Evolutionary conservation across 2,888 invertebrate genomes (phyloP).

Genomic region (Xanthorhoe designata): DNA sequence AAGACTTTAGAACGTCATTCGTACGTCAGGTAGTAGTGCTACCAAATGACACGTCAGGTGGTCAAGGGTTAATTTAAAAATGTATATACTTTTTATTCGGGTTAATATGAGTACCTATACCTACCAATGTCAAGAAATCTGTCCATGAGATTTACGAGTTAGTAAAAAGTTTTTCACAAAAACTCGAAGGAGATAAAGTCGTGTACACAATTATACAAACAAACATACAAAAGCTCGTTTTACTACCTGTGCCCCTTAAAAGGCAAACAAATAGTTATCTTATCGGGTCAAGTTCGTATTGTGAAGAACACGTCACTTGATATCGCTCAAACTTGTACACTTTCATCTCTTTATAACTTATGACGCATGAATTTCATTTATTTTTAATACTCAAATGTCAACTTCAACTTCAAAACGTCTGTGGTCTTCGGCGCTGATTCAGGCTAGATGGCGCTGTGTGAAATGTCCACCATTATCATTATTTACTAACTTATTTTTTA

Average conservation of each 20-base stretch:
- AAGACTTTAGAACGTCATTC: too few relatives aligned
- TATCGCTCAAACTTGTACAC: neutral
- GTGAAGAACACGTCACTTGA: conserved; percentile 47
- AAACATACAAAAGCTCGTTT: conserved; percentile 53
- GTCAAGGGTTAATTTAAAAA: too few relatives aligned
- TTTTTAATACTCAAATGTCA: too few relatives aligned
- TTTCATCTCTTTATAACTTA: neutral
- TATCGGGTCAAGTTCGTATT: conserved; percentile 73
- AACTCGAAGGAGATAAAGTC: conserved; percentile 10
- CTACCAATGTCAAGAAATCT: neutral
- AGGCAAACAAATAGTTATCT: conserved; percentile 54
- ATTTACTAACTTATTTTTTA: too few relatives aligned
- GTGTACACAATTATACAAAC: conserved; percentile 45
- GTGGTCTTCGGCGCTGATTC: too few relatives aligned
- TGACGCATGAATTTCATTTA: neutral
- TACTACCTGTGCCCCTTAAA: conserved; percentile 53
- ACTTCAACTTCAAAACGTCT: too few relatives aligned
- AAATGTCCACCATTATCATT: too few relatives aligned
- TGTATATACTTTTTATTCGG: too few relatives aligned
- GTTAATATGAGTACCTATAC: neutral
- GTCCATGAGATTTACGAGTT: neutral
- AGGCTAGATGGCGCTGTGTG: too few relatives aligned
- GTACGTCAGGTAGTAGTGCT: too few relatives aligned
- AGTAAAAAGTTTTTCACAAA: neutral
- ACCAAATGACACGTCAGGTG: too few relatives aligned